These are phyloP conservation scores for Meiosimyza platycephala DNA, from an alignment of 2,888 invertebrate species.

Conservation along the genomic window DNA sequence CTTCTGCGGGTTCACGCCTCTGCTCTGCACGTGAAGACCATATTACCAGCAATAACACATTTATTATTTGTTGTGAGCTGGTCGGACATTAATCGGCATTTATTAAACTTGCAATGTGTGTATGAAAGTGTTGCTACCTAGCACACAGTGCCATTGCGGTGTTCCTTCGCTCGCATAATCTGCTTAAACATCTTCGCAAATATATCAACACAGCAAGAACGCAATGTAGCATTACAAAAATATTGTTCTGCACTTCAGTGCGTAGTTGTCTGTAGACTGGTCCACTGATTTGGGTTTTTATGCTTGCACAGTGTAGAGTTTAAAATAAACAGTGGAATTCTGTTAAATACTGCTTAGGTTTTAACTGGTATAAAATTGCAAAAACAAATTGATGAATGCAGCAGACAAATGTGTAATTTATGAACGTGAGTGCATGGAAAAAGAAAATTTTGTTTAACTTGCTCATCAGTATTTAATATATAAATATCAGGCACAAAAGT, in stretches of 20 bases:
- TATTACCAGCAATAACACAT: slow-evolving; percentile 27
- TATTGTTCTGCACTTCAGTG: background rate
- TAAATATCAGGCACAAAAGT: too few species aligned
- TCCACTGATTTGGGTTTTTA: background rate
- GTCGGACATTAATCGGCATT: slow-evolving; percentile 31
- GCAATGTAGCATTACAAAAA: background rate
- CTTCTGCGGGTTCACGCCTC: slow-evolving; percentile 20
- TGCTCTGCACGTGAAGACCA: slow-evolving; percentile 16
- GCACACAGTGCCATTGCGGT: background rate
- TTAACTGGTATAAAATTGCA: background rate
- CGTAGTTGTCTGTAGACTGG: background rate
- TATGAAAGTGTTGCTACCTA: slow-evolving; percentile 2
- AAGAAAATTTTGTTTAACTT: too few species aligned
- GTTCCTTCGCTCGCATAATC: background rate
- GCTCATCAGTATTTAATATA: too few species aligned
- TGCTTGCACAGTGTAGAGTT: background rate
- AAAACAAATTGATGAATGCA: too few species aligned
- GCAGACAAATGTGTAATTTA: too few species aligned
- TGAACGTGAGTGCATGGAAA: too few species aligned
- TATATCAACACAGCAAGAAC: background rate
- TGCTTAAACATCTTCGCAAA: slow-evolving; percentile 12
- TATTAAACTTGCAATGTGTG: slow-evolving; percentile 2
- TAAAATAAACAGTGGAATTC: background rate
- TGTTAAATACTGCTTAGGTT: background rate
- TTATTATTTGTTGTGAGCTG: slow-evolving; percentile 29